Evolutionary conservation across 2,113 vertebrate species (phyloP), one percentile per base, ranked within the genome.

Genomic region (Macquaria australasica): DNA sequence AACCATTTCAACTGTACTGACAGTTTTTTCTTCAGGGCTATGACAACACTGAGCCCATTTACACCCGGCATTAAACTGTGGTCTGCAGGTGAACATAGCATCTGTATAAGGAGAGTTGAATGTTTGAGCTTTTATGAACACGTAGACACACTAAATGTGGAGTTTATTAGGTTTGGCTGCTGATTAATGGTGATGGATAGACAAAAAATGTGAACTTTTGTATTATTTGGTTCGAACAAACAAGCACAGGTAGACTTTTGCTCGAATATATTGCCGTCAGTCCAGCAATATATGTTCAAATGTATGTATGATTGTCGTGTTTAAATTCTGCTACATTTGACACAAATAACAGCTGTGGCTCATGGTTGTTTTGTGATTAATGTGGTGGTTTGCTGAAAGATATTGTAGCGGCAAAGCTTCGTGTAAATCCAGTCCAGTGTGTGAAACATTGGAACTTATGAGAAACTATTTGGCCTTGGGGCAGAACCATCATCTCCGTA

Each of bases 1-100:
- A 43, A 15, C 14, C 12, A 67, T 58, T 89, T 85, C 31, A 82
- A 67, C 82, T 50, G 55, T 41, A 41, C 55, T 23, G 70, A 15
- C 14, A 9, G 75, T 75, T 68, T 85, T 77, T 71, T 69, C 71
- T 60, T 59, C 60, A 34, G 43, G 50, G 41, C 55, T 31, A 15
- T 66, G 69, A 81, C 73, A 62, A 81, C 73, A 78, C 73, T 73
- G 83, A 72, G 55, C 14, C 77, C 63, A 79, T 89, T 85, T 79
- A 74, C 59, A 68, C 28, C 69, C 71, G 39, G 55, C 28, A 66
- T 75, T 84, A 73, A 76, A 67, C 79, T 77, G 87, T 60, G 74
- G 75, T 45, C 69, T 81, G 50, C 14, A 31, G 10, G 53, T 68
- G 39, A 83, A 83, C 77, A 66, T 62, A 81, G 51, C 79, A 68